phyloP scores from a whole-genome alignment of 2,888 invertebrate genomes.

The Drosophila nr. medialis region DNA sequence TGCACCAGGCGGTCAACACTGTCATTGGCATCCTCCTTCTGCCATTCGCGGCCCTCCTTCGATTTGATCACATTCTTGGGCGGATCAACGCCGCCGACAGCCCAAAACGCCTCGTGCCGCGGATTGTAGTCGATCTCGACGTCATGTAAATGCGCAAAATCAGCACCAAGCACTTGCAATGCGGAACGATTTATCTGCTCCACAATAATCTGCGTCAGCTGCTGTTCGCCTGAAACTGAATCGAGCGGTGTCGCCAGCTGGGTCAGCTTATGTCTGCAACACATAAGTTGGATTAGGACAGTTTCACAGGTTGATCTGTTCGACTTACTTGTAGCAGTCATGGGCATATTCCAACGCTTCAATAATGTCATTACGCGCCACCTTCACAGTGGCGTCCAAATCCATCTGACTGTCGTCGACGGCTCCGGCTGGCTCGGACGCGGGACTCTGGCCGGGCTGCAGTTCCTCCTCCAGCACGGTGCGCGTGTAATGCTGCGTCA shows the following conservation, averaged over 20 bases:
- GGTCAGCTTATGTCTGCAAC: slow-evolving; percentile 41
- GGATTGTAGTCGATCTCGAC: slow-evolving; percentile 91
- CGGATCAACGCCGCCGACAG: slow-evolving; percentile 89
- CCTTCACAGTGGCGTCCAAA: slow-evolving; percentile 56
- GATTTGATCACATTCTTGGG: slow-evolving; percentile 85
- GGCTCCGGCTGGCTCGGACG: slow-evolving; percentile 38
- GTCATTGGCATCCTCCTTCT: slow-evolving; percentile 85
- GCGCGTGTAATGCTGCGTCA: slow-evolving; percentile 91
- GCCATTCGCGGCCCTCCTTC: slow-evolving; percentile 84
- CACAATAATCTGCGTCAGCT: slow-evolving; percentile 85
- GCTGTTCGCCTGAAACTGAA: slow-evolving; percentile 57
- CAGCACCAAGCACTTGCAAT: slow-evolving; percentile 86
- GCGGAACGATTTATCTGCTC: slow-evolving; percentile 90
- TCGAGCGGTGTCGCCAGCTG: slow-evolving; percentile 30
- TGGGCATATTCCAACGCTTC: slow-evolving; percentile 73
- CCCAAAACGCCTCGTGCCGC: slow-evolving; percentile 94
- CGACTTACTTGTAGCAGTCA: slow-evolving; percentile 73
- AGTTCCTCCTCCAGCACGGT: slow-evolving; percentile 87
- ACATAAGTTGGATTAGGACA: not conserved
- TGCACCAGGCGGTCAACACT: slow-evolving; percentile 89
- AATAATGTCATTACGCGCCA: slow-evolving; percentile 75
- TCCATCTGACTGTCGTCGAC: slow-evolving; percentile 15
- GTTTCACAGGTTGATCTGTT: not conserved
- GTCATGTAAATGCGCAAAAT: slow-evolving; percentile 87
- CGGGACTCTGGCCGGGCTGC: slow-evolving; percentile 28